Evolutionary conservation across 2,888 invertebrate genomes (phyloP).

Genomic region (Drosophila macrospina): DNA sequence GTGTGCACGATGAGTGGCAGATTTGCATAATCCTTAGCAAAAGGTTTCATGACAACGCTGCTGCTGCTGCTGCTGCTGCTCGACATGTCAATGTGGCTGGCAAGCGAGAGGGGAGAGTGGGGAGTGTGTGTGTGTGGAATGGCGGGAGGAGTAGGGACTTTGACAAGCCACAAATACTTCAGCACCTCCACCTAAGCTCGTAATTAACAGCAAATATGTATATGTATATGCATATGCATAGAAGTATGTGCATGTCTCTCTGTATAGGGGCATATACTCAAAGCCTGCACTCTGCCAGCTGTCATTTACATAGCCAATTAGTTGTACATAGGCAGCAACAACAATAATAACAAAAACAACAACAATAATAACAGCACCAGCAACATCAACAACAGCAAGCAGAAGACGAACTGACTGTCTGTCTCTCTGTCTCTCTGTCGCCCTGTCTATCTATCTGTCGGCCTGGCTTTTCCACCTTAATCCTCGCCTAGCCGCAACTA

Average conservation of each 20-base stretch:
- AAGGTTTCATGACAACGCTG: constrained; percentile 77
- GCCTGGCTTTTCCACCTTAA: constrained; percentile 57
- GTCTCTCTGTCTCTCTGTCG: neutral
- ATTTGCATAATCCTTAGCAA: constrained; percentile 80
- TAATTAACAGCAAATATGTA: constrained; percentile 71
- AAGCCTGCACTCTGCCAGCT: constrained; percentile 52
- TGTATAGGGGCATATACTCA: constrained; percentile 26
- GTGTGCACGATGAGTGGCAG: constrained; percentile 75
- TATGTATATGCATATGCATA: constrained; percentile 8
- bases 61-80: constrained; percentile 55
- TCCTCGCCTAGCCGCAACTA: constrained; percentile 74
- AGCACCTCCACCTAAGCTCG: constrained; percentile 63
- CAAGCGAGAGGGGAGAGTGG: neutral
- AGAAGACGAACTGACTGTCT: constrained; percentile 17
- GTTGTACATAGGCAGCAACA: constrained; percentile 69
- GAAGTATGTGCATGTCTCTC: constrained; percentile 1
- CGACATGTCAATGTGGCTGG: constrained; percentile 70
- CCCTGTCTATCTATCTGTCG: neutral
- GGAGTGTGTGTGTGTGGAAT: neutral
- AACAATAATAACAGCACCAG: constrained; percentile 13
- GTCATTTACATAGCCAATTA: constrained; percentile 79
- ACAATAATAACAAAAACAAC: constrained; percentile 17
- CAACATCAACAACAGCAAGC: constrained; percentile 11
- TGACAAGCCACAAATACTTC: constrained; percentile 65
- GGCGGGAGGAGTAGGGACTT: constrained; percentile 1